A percentile compares a stretch with the other conserved stretches of the same genome.
Evolutionary conservation across 2,888 invertebrate species (phyloP).

Genomic region (Phytoseiulus persimilis): DNA sequence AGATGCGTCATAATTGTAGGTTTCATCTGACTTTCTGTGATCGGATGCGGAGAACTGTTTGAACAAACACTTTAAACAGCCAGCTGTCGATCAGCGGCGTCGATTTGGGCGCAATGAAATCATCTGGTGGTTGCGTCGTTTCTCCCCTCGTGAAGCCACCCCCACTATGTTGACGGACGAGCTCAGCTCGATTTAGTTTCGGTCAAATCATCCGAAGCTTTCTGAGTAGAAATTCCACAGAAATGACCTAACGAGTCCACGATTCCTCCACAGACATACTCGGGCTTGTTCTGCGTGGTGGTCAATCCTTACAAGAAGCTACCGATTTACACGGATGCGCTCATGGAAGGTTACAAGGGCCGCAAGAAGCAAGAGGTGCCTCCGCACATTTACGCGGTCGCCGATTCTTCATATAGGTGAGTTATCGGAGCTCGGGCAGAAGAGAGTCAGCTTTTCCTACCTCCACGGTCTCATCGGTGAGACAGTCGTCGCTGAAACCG

Average conservation of each 20-base stretch:
- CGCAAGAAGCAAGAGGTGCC: conserved; percentile 98
- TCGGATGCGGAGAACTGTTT: not conserved
- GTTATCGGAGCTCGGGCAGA: not conserved
- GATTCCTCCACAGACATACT: conserved; percentile 76
- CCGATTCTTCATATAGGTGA: conserved; percentile 90
- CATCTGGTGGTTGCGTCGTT: not conserved
- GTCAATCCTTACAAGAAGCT: conserved; percentile 98
- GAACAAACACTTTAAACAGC: not conserved
- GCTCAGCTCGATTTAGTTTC: no score
- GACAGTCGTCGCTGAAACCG: not conserved
- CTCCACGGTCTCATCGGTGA: not conserved
- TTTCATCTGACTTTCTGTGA: not conserved
- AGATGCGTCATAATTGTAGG: not conserved
- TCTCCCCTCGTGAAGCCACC: no score
- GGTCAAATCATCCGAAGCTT: no score
- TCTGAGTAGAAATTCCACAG: no score
- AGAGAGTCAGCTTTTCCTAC: not conserved
- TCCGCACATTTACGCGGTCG: conserved; percentile 98
- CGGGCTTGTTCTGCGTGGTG: conserved; percentile 99
- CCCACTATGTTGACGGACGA: no score
- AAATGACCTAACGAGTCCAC: not conserved
- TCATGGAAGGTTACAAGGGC: conserved; percentile 98
- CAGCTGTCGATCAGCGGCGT: not conserved
- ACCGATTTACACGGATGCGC: conserved; percentile 98
- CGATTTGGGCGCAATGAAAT: not conserved